A percentile compares a stretch with the other conserved stretches of the same genome.
Evolutionary conservation across 2,888 invertebrate species (phyloP).

Genomic region (Poecilobothrus nobilitatus): DNA sequence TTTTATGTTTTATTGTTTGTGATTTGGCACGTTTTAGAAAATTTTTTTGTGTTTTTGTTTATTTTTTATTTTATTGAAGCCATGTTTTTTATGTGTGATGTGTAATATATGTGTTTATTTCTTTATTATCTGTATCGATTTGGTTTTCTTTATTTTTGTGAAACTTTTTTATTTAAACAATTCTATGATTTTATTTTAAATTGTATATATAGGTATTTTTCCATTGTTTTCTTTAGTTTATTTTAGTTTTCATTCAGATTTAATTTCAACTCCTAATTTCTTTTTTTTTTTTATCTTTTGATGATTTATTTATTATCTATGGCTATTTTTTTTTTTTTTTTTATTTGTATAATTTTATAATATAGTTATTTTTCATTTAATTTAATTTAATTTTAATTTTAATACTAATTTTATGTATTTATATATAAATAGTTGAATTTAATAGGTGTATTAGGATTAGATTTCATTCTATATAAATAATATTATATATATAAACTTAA

Average conservation of each 20-base stretch:
- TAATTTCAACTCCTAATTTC: neutral
- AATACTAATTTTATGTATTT: neutral
- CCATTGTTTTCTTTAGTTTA: neutral
- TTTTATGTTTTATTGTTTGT: too few relatives aligned
- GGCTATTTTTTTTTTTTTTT: neutral
- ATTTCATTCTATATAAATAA: slow-evolving; percentile 1
- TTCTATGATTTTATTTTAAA: too few relatives aligned
- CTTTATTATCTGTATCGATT: too few relatives aligned
- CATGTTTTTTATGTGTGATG: too few relatives aligned
- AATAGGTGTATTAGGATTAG: slow-evolving; percentile 3
- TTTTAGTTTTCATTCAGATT: neutral
- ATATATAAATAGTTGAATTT: slow-evolving; percentile 3
- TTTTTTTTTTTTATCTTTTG: neutral
- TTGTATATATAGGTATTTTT: slow-evolving; percentile 2
- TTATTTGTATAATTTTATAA: neutral
- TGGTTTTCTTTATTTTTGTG: too few relatives aligned
- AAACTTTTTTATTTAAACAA: too few relatives aligned
- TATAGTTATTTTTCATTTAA: neutral
- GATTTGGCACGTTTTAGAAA: too few relatives aligned
- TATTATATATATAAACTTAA: neutral
- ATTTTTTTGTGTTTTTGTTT: too few relatives aligned
- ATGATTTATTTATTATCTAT: neutral
- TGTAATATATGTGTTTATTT: too few relatives aligned
- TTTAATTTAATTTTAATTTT: neutral
- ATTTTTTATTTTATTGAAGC: too few relatives aligned